Evolutionary conservation across 2,797 vertebrate species (phyloP).

Genomic region (Gorsachius magnificus): DNA sequence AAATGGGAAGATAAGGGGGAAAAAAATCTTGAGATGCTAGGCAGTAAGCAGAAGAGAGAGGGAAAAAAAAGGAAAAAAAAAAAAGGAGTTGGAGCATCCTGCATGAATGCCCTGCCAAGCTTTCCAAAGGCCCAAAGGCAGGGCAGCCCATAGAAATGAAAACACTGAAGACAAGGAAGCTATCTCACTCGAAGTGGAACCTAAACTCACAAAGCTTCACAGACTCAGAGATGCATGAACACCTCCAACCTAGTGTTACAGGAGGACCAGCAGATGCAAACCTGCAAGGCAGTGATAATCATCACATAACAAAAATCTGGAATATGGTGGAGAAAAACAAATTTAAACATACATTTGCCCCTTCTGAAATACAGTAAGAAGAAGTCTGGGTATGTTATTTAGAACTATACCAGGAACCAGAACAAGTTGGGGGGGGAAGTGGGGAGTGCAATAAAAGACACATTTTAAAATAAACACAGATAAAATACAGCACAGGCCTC

Average conservation of each 20-base stretch:
- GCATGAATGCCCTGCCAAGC: neutral
- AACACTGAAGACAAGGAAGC: neutral
- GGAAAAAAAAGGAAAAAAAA: neutral
- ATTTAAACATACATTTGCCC: neutral
- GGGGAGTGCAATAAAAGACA: neutral
- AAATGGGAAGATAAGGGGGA: neutral
- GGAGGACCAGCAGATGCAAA: neutral
- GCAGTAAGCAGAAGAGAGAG: neutral
- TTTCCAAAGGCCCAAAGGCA: neutral
- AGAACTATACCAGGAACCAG: neutral
- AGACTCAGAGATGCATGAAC: neutral
- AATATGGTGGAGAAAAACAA: neutral
- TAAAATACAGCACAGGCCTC: neutral
- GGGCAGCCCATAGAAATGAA: neutral
- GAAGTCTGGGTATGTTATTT: neutral
- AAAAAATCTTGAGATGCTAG: neutral
- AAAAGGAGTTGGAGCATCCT: neutral
- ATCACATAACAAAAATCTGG: neutral
- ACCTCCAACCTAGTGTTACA: neutral
- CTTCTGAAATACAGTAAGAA: neutral
- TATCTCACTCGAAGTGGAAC: neutral
- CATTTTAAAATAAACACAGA: neutral
- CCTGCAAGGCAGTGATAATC: neutral
- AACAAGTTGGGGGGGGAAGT: neutral
- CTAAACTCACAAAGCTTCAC: neutral